phyloP scores from a whole-genome alignment of 2,113 vertebrate species.

The Grammomys dolichurus region DNA sequence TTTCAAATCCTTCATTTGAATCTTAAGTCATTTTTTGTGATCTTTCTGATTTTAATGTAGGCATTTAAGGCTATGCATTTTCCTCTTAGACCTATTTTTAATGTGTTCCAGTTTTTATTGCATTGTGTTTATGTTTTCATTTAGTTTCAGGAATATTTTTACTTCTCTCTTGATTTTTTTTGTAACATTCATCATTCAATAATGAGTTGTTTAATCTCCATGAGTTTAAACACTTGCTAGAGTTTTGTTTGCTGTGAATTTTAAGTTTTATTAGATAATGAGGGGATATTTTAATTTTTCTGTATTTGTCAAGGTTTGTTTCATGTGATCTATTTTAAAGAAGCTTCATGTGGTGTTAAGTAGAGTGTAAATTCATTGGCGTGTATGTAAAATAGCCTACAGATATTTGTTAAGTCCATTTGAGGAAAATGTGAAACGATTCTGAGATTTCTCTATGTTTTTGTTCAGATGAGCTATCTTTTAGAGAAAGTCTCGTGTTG shows the following conservation, averaged over 20 bases:
- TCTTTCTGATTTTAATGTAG: not conserved
- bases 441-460: not conserved
- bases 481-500: not conserved
- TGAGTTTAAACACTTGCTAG: not conserved
- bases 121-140: not conserved
- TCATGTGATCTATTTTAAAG: not conserved
- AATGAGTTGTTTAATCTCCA: not conserved
- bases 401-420: not conserved
- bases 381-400: not conserved
- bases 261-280: not conserved
- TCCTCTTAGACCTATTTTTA: not conserved
- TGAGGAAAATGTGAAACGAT: not conserved
- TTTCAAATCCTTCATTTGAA: not conserved
- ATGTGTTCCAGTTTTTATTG: not conserved
- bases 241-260: not conserved
- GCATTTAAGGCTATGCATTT: not conserved
- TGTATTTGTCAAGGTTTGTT: not conserved
- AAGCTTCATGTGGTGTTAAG: not conserved
- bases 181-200: not conserved
- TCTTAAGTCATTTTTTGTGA: not conserved
- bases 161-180: not conserved
- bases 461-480: not conserved
- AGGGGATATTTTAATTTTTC: not conserved
- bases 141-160: not conserved
- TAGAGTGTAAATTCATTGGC: not conserved